A percentile compares a stretch with the other conserved stretches of the same genome.
Evolutionary conservation across 2,113 vertebrate species (phyloP).

Genomic region (Eolophus roseicapilla): DNA sequence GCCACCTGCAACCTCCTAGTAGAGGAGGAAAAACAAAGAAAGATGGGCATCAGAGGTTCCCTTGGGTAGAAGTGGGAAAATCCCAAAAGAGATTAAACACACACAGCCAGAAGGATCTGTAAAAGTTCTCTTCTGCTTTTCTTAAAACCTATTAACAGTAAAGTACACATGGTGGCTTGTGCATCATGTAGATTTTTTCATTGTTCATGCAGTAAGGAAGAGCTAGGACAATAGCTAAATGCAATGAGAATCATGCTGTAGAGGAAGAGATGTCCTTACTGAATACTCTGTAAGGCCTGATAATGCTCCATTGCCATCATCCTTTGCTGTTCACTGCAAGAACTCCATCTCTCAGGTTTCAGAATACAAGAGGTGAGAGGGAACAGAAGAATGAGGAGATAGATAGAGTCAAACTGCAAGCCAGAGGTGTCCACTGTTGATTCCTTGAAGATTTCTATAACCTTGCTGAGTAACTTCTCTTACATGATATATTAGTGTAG

Average conservation of each 20-base stretch:
- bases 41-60: background rate
- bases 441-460: background rate
- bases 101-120: background rate
- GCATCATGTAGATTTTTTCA: background rate
- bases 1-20: background rate
- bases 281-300: background rate
- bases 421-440: background rate
- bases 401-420: background rate
- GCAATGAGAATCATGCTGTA: background rate
- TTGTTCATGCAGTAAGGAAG: background rate
- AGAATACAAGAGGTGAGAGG: background rate
- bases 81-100: background rate
- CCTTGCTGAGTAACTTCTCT: background rate
- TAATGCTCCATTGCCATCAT: background rate
- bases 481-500: background rate
- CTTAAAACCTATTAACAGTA: background rate
- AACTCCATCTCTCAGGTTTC: background rate
- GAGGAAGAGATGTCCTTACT: background rate
- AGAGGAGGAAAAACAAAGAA: background rate
- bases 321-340: background rate
- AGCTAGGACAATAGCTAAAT: background rate
- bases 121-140: background rate
- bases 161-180: background rate
- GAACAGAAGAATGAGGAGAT: background rate
- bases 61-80: background rate